These are phyloP conservation scores for Oasisia sp. DNA, from an alignment of 2,888 invertebrate species.

Conservation along the genomic window DNA sequence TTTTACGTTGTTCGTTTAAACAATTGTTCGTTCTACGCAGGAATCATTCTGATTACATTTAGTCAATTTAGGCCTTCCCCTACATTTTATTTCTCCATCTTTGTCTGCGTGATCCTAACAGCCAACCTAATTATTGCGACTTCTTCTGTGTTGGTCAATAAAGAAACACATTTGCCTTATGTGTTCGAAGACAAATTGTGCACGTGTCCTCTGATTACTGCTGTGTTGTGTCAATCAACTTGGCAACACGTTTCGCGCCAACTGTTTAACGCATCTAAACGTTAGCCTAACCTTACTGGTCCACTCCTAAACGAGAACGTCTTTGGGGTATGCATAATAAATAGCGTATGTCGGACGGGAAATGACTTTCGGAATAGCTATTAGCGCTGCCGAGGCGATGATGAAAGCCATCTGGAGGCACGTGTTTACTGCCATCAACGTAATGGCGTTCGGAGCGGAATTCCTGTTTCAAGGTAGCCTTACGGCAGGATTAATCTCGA, in stretches of 20 bases:
- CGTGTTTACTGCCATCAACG: not conserved
- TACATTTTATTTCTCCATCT: not conserved
- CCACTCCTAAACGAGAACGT: not conserved
- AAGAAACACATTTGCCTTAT: not conserved
- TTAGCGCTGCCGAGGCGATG: not conserved
- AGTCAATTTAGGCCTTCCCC: too few species aligned
- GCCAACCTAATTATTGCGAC: not conserved
- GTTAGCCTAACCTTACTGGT: not conserved
- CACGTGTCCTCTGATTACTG: not conserved
- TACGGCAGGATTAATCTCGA: too few species aligned
- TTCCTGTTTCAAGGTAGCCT: not conserved
- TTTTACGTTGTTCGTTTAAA: not conserved
- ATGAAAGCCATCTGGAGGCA: not conserved
- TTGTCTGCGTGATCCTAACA: not conserved
- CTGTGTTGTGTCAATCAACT: not conserved
- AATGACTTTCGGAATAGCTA: conserved; percentile 1
- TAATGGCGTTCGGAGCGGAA: not conserved
- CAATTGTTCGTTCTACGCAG: not conserved
- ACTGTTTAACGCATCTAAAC: not conserved
- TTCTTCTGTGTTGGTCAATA: not conserved
- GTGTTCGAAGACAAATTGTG: not conserved
- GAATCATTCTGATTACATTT: not conserved
- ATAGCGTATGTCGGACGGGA: not conserved
- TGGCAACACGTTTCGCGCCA: not conserved
- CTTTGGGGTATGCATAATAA: conserved; percentile 4